phyloP scores from a whole-genome alignment of 1,140 invertebrate species.

The Lepidotrigona ventralis region DNA sequence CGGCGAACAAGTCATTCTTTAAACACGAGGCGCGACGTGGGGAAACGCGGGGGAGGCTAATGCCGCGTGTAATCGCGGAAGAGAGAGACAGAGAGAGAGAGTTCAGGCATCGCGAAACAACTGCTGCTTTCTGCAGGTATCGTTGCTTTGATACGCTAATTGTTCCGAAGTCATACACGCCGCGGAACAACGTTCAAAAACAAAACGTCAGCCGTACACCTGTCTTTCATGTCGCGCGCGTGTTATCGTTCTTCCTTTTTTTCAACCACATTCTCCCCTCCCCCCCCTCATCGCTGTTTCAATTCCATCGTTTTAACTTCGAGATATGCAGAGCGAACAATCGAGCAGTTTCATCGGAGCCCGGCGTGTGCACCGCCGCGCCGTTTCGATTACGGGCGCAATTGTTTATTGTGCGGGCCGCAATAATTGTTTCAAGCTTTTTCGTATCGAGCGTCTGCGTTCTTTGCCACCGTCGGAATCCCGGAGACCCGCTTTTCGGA shows the following conservation, averaged over 20 bases:
- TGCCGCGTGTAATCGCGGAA: background rate
- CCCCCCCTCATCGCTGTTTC: background rate
- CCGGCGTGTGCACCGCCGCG: slow-evolving; percentile 31
- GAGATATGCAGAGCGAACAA: slow-evolving; percentile 23
- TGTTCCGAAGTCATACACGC: slow-evolving; percentile 13
- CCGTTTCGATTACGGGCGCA: slow-evolving; percentile 51
- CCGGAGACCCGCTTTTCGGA: too few relatives aligned
- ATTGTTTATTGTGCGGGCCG: slow-evolving; percentile 44
- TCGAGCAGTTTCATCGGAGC: background rate
- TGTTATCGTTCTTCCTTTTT: background rate
- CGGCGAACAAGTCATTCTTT: background rate
- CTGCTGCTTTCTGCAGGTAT: background rate
- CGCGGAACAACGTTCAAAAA: background rate
- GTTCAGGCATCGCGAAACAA: background rate
- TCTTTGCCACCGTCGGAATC: background rate
- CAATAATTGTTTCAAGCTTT: slow-evolving; percentile 53
- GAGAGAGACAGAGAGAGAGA: background rate
- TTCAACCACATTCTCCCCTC: too few relatives aligned
- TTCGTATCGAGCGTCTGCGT: slow-evolving; percentile 19
- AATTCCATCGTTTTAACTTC: background rate
- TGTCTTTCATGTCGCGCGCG: background rate
- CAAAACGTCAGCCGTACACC: background rate
- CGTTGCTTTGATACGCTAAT: background rate
- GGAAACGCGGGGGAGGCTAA: background rate
- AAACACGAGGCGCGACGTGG: background rate